These are phyloP conservation scores for Drosophila ananassae DNA, from an alignment of 1,140 invertebrate species.

Conservation along the genomic window DNA sequence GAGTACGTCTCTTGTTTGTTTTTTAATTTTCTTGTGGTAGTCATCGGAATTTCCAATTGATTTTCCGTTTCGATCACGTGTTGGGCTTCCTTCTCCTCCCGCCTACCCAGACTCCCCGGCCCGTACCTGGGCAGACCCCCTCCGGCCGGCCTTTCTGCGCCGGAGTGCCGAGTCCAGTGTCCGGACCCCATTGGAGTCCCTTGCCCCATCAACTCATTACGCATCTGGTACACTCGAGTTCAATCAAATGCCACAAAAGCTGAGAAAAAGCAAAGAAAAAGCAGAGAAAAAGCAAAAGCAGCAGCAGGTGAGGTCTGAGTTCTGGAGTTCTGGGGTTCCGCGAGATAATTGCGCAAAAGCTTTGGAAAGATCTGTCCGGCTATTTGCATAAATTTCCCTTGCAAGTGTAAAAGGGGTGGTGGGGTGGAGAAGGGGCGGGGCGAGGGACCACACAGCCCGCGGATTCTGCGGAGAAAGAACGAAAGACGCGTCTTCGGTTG, in stretches of 20 bases:
- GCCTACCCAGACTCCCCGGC: neutral
- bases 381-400: constrained; percentile 80
- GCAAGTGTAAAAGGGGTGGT: constrained; percentile 27
- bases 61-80: constrained; percentile 73
- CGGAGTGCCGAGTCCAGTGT: neutral
- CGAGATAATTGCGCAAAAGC: constrained; percentile 66
- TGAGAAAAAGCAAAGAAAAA: neutral
- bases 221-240: constrained; percentile 78
- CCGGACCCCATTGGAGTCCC: constrained; percentile 9
- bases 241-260: constrained; percentile 63
- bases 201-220: constrained; percentile 31
- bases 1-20: constrained; percentile 7
- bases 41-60: constrained; percentile 66
- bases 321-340: constrained; percentile 19
- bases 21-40: constrained; percentile 23
- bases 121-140: too few species aligned
- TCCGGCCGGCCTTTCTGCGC: neutral
- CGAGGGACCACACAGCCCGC: neutral
- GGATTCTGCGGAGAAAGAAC: constrained; percentile 2
- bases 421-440: neutral
- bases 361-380: constrained; percentile 35
- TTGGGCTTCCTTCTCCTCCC: constrained; percentile 13
- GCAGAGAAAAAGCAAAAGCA: constrained; percentile 11
- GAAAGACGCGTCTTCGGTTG: constrained; percentile 1
- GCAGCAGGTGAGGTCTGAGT: constrained; percentile 67